A percentile compares a stretch with the other conserved stretches of the same genome.
Evolutionary conservation across 2,797 vertebrate genomes (phyloP).

Genomic region (Ispidina picta): DNA sequence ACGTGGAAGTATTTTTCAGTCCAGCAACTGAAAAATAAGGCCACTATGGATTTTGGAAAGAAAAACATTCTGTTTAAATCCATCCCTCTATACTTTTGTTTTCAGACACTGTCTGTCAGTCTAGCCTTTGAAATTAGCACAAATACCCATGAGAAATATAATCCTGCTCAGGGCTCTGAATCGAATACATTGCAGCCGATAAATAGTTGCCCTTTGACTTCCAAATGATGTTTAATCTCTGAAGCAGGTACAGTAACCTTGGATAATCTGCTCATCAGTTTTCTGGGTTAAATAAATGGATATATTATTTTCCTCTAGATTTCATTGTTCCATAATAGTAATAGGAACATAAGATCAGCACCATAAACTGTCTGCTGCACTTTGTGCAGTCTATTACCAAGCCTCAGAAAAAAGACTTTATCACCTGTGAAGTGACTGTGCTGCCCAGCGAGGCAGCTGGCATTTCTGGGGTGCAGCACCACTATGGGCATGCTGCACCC

Average conservation of each 20-base stretch:
- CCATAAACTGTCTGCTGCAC: not conserved
- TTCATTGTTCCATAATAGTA: slow-evolving; percentile 11
- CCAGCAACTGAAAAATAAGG: slow-evolving; percentile 37
- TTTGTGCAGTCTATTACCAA: not conserved
- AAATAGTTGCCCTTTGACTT: slow-evolving; percentile 61
- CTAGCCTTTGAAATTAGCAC: slow-evolving; percentile 67
- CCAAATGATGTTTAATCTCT: slow-evolving; percentile 54
- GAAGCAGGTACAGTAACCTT: slow-evolving; percentile 55
- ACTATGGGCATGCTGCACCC: fast-evolving
- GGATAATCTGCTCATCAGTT: slow-evolving; percentile 51
- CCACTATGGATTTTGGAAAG: slow-evolving; percentile 55
- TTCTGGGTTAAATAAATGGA: slow-evolving; percentile 50
- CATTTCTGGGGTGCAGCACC: not conserved
- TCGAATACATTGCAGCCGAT: slow-evolving; percentile 43
- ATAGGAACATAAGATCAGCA: not conserved
- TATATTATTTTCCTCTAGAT: slow-evolving; percentile 34
- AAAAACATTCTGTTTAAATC: slow-evolving; percentile 65
- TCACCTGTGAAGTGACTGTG: not conserved
- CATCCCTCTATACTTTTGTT: slow-evolving; percentile 39
- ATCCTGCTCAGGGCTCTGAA: slow-evolving; percentile 54
- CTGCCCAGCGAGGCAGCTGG: not conserved
- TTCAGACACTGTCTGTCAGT: slow-evolving; percentile 61
- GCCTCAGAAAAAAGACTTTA: not conserved
- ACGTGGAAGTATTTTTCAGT: slow-evolving; percentile 56
- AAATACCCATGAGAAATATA: slow-evolving; percentile 68